Conservation (phyloP, 1,140 invertebrate species). For the Armadillidium nasatum region DNA sequence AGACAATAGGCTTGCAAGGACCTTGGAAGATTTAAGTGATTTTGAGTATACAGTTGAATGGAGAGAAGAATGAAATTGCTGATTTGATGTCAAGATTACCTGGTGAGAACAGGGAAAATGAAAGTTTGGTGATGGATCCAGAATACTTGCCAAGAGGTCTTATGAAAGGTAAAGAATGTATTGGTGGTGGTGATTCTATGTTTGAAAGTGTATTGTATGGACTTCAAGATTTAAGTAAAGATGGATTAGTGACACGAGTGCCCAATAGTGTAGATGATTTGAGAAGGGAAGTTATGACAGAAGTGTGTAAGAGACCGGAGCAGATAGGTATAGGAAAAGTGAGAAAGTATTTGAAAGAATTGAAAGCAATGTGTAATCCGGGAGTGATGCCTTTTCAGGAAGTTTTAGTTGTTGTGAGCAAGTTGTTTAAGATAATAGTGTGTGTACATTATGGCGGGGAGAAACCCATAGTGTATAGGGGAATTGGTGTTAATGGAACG, state of each 20-base stretch:
- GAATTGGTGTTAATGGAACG: background rate
- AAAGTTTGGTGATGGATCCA: too few species aligned
- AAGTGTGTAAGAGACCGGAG: background rate
- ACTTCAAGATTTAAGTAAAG: background rate
- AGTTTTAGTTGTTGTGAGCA: background rate
- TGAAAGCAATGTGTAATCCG: background rate
- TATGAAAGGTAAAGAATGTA: too few species aligned
- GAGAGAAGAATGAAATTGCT: constrained; percentile 16
- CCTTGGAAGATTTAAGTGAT: constrained; percentile 19
- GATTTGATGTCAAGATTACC: background rate
- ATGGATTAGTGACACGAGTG: background rate
- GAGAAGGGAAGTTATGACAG: background rate
- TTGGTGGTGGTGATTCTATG: constrained; percentile 4
- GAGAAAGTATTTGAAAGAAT: background rate
- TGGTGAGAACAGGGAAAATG: background rate
- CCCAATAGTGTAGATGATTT: background rate
- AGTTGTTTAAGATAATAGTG: background rate
- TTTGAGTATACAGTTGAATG: background rate
- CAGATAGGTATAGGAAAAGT: background rate
- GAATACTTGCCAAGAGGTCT: too few species aligned
- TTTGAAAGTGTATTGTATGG: background rate
- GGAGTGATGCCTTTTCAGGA: background rate
- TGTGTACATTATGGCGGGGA: constrained; percentile 3
- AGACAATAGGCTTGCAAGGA: background rate
- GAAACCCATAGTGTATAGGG: background rate